These are phyloP conservation scores for Drosophila histrio DNA, from an alignment of 2,888 invertebrate genomes.

Conservation along the genomic window DNA sequence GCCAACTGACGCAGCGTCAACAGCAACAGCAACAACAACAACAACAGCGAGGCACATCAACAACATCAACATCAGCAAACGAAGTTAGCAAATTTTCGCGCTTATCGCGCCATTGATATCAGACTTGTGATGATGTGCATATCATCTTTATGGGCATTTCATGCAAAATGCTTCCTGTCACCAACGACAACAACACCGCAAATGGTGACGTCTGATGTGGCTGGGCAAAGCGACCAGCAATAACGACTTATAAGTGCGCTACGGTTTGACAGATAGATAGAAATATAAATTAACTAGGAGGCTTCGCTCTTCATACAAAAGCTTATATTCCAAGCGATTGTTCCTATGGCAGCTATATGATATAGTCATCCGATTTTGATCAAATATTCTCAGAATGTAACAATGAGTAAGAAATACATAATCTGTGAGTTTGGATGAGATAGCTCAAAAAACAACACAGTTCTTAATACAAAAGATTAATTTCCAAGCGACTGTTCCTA, in stretches of 20 bases:
- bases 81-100: slow-evolving; percentile 58
- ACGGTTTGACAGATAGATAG: no score
- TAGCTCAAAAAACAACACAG: no score
- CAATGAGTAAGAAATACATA: no score
- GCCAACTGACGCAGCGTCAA: slow-evolving; percentile 1
- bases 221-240: neutral
- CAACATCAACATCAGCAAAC: slow-evolving; percentile 4
- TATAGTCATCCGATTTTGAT: no score
- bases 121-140: slow-evolving; percentile 73
- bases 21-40: neutral
- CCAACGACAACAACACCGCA: slow-evolving; percentile 27
- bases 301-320: no score
- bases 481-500: no score
- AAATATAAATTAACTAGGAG: no score
- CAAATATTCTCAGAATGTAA: no score
- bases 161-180: slow-evolving; percentile 75
- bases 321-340: no score
- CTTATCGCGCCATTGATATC: slow-evolving; percentile 62
- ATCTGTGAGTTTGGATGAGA: no score
- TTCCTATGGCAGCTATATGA: no score
- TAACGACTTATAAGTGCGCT: slow-evolving; percentile 7
- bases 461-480: no score
- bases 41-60: slow-evolving; percentile 4
- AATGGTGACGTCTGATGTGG: neutral
- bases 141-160: slow-evolving; percentile 81